phyloP scores from a whole-genome alignment of 2,888 invertebrate species.

The Parapristionchus giblindavisi region DNA sequence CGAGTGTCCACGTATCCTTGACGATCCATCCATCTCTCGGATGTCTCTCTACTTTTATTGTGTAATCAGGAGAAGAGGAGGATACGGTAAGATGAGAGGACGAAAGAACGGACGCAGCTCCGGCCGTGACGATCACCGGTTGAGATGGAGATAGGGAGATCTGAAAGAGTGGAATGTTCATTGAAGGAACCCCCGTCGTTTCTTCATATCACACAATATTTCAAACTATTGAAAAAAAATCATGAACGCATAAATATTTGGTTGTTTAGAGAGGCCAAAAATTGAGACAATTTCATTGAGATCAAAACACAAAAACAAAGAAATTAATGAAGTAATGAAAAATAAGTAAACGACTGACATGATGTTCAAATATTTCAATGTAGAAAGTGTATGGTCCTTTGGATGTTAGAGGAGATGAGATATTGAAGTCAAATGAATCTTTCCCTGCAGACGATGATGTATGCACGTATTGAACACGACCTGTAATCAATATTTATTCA shows the following conservation, averaged over 20 bases:
- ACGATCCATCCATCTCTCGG: constrained; percentile 51
- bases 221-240: too few species aligned
- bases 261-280: too few species aligned
- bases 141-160: constrained; percentile 26
- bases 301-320: too few species aligned
- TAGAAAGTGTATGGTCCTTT: constrained; percentile 51
- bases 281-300: too few species aligned
- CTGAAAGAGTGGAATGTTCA: too few species aligned
- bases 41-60: not conserved
- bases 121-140: constrained; percentile 29
- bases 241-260: too few species aligned
- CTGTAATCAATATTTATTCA: constrained; percentile 8
- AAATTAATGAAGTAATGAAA: too few species aligned
- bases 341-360: constrained; percentile 31
- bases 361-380: constrained; percentile 46
- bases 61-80: constrained; percentile 25
- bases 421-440: constrained; percentile 52
- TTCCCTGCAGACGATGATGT: constrained; percentile 40
- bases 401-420: constrained; percentile 42
- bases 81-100: constrained; percentile 18
- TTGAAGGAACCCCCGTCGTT: too few species aligned
- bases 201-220: too few species aligned
- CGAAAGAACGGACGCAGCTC: constrained; percentile 28
- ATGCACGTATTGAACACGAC: constrained; percentile 49
- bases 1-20: constrained; percentile 42